These are phyloP conservation scores for Lamellibrachia luymesi DNA, from an alignment of 1,140 invertebrate genomes.

Conservation along the genomic window DNA sequence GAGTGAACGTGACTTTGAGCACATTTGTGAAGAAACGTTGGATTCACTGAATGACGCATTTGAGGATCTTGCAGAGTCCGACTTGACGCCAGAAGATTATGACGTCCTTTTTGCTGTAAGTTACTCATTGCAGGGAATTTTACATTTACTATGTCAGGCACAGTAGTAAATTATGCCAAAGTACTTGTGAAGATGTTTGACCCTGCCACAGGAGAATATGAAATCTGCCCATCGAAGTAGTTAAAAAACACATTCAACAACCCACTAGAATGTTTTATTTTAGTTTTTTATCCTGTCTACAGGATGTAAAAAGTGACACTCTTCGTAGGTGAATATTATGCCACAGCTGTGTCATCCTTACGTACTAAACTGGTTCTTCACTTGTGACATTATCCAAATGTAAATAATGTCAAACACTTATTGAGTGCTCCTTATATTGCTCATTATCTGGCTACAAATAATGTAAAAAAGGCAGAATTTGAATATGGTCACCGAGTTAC, in stretches of 20 bases:
- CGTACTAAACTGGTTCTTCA: background rate
- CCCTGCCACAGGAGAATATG: background rate
- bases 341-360: background rate
- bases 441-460: background rate
- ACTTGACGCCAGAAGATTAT: conserved; percentile 40
- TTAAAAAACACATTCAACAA: no score
- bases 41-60: conserved; percentile 50
- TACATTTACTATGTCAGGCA: background rate
- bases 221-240: background rate
- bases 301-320: background rate
- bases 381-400: background rate
- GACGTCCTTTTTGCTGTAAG: conserved; percentile 46
- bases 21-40: conserved; percentile 47
- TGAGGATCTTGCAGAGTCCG: conserved; percentile 45
- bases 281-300: no score
- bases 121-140: background rate
- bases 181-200: background rate
- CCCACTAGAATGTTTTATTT: no score
- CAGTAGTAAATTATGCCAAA: background rate
- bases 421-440: background rate
- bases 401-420: background rate
- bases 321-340: background rate
- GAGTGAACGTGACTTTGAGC: conserved; percentile 43
- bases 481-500: background rate
- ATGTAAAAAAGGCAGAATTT: background rate